These are phyloP conservation scores for Ichneumon xanthorius DNA, from an alignment of 2,888 invertebrate species.

Conservation along the genomic window DNA sequence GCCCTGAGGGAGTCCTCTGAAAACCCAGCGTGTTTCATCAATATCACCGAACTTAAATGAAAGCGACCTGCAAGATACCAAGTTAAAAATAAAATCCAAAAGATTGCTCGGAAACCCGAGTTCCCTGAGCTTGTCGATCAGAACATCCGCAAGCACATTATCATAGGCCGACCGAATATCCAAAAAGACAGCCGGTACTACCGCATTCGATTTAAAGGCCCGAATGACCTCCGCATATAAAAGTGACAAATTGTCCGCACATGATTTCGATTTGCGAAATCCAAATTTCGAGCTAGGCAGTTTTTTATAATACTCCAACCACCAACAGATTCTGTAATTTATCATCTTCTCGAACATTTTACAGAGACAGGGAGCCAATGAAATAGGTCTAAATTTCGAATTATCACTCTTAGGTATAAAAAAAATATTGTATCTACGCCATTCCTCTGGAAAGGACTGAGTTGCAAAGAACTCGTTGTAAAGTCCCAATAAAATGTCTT, in stretches of 20 bases:
- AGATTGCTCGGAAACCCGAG: conserved; percentile 32
- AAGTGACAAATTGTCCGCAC: conserved; percentile 36
- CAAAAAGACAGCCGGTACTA: conserved; percentile 13
- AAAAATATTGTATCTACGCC: conserved; percentile 40
- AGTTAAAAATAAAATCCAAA: conserved; percentile 36
- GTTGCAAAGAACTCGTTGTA: conserved; percentile 44
- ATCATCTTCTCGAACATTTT: conserved; percentile 55
- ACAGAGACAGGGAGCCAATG: conserved; percentile 53
- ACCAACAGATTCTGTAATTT: conserved; percentile 38
- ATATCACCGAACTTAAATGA: conserved; percentile 37
- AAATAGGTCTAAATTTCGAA: conserved; percentile 42
- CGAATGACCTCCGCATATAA: conserved; percentile 7
- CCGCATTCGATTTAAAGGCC: conserved; percentile 7
- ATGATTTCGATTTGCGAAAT: conserved; percentile 22
- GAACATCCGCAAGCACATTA: conserved; percentile 44
- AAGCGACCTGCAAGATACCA: conserved; percentile 24
- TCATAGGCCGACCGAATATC: conserved; percentile 52
- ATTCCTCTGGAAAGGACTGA: conserved; percentile 19
- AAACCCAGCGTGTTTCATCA: conserved; percentile 21
- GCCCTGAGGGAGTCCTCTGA: conserved; percentile 44
- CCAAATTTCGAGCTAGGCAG: conserved; percentile 33
- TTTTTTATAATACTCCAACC: conserved; percentile 40
- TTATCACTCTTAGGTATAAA: conserved; percentile 51
- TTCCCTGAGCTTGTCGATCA: conserved; percentile 27
- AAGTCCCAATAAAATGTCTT: conserved; percentile 29